phyloP scores from a whole-genome alignment of 1,140 invertebrate species.

The Drepana arcuata region DNA sequence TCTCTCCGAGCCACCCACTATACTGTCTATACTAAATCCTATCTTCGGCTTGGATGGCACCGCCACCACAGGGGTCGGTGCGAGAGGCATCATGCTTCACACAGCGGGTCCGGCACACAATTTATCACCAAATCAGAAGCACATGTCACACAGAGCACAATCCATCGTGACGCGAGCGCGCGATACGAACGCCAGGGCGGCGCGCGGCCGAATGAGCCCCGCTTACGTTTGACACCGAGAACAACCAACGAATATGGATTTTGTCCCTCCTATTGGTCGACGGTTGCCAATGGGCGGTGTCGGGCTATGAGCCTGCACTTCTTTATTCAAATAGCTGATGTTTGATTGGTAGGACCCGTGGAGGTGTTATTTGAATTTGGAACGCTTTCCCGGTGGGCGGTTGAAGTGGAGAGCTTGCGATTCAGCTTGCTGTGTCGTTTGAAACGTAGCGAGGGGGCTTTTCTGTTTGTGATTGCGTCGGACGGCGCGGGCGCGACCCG shows the following conservation, averaged over 20 bases:
- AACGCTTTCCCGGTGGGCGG: conserved; percentile 56
- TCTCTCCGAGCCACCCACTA: conserved; percentile 80
- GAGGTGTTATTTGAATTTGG: conserved; percentile 54
- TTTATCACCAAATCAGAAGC: conserved; percentile 54
- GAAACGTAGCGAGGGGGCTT: conserved; percentile 10
- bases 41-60: conserved; percentile 92
- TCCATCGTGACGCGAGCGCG: conserved; percentile 57
- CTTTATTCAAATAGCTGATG: conserved; percentile 24
- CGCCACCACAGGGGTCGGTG: conserved; percentile 88
- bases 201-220: conserved; percentile 60
- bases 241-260: conserved; percentile 49
- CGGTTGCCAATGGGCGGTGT: conserved; percentile 26
- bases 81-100: conserved; percentile 87
- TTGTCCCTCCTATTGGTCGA: conserved; percentile 35
- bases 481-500: conserved; percentile 18
- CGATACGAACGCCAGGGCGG: conserved; percentile 60
- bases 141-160: conserved; percentile 64
- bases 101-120: conserved; percentile 48
- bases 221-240: conserved; percentile 24
- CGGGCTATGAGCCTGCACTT: conserved; percentile 21
- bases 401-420: conserved; percentile 32
- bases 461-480: conserved; percentile 31
- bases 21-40: conserved; percentile 95
- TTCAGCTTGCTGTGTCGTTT: conserved; percentile 47
- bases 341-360: conserved; percentile 31